These are phyloP conservation scores for Etia nguti DNA, from an alignment of 2,113 vertebrate species.

Conservation along the genomic window DNA sequence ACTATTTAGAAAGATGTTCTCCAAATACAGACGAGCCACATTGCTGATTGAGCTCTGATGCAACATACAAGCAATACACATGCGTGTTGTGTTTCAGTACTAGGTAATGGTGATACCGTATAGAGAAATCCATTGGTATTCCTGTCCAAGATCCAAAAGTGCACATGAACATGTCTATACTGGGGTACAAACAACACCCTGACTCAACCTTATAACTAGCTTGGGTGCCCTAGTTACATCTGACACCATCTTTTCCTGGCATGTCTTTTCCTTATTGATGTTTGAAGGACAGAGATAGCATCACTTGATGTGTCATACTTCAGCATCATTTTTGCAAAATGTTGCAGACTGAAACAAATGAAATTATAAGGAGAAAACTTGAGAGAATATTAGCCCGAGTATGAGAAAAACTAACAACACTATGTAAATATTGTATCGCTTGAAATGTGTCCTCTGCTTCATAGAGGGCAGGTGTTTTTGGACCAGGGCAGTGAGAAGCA, in stretches of 20 bases:
- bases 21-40: background rate
- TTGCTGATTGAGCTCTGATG: constrained; percentile 5
- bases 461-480: constrained; percentile 30
- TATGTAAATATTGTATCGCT: background rate
- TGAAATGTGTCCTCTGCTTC: background rate
- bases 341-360: background rate
- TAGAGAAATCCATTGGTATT: background rate
- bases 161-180: constrained; percentile 20
- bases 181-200: background rate
- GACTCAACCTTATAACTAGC: background rate
- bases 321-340: background rate
- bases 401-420: background rate
- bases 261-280: background rate
- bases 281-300: background rate
- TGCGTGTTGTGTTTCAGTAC: background rate
- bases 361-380: background rate
- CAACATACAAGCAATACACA: constrained; percentile 29
- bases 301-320: constrained; percentile 14
- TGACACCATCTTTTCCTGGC: background rate
- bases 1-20: background rate
- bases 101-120: constrained; percentile 1
- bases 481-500: constrained; percentile 16
- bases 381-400: background rate
- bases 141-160: constrained; percentile 8
- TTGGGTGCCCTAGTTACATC: constrained; percentile 7